Conservation (phyloP, 1,140 invertebrate genomes). For the Ditylenchus dipsaci region DNA sequence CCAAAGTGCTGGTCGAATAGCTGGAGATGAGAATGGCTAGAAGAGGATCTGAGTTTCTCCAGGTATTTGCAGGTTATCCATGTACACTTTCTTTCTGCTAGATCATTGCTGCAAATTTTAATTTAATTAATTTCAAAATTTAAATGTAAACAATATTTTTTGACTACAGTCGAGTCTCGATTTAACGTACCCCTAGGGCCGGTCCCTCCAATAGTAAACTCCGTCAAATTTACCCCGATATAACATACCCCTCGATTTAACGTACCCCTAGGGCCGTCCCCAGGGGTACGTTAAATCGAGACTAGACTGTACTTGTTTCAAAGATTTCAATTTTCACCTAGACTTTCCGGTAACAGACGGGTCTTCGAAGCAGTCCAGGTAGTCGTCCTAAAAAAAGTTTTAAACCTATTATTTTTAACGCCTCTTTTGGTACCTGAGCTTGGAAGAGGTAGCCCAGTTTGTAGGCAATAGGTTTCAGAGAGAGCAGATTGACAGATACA, state of each 20-base stretch:
- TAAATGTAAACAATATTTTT: too few relatives aligned
- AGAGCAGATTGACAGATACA: conserved; percentile 67
- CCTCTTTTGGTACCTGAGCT: conserved; percentile 70
- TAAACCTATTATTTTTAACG: neutral
- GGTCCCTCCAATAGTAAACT: too few relatives aligned
- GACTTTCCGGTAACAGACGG: conserved; percentile 77
- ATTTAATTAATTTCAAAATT: too few relatives aligned
- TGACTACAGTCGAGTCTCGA: too few relatives aligned
- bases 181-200: too few relatives aligned
- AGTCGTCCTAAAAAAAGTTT: conserved; percentile 70
- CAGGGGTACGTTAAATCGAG: too few relatives aligned
- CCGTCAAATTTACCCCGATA: too few relatives aligned
- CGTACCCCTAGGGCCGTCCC: too few relatives aligned
- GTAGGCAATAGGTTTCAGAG: conserved; percentile 72
- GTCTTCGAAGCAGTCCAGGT: conserved; percentile 85
- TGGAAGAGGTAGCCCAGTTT: conserved; percentile 96
- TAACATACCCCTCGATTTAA: too few relatives aligned
- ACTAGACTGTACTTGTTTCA: too few relatives aligned
- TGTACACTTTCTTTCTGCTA: conserved; percentile 88
- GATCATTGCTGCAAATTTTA: too few relatives aligned
- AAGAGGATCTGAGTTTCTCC: conserved; percentile 51
- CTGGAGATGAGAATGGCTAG: neutral
- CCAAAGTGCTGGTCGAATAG: conserved; percentile 30
- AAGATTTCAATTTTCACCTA: too few relatives aligned
- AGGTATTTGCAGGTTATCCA: conserved; percentile 89